A percentile compares a stretch with the other conserved stretches of the same genome.
These are phyloP conservation scores for Orthosia cruda DNA, from an alignment of 2,888 invertebrate genomes.

Conservation along the genomic window DNA sequence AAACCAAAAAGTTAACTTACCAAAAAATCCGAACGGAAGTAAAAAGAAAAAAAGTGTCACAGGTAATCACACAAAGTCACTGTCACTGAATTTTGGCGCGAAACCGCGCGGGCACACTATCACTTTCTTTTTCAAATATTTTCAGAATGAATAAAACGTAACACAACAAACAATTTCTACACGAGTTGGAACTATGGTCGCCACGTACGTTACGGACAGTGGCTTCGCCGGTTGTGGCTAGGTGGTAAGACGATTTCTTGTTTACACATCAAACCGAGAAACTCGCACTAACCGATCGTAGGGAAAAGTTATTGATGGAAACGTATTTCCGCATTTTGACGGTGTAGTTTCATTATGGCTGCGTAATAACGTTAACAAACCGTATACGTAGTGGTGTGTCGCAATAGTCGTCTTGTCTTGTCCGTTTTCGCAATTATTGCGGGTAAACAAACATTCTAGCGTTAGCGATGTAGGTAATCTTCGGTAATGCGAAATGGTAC, in stretches of 20 bases:
- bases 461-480: slow-evolving; percentile 39
- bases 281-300: slow-evolving; percentile 80
- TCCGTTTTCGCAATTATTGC: slow-evolving; percentile 79
- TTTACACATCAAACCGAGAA: slow-evolving; percentile 81
- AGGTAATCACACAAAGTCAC: slow-evolving; percentile 80
- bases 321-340: slow-evolving; percentile 82
- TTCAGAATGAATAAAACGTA: slow-evolving; percentile 42
- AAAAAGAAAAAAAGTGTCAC: slow-evolving; percentile 77
- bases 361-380: slow-evolving; percentile 80
- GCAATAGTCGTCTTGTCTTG: slow-evolving; percentile 79
- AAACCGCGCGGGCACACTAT: slow-evolving; percentile 71
- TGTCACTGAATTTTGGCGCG: slow-evolving; percentile 80
- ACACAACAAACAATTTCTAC: slow-evolving; percentile 56
- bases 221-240: slow-evolving; percentile 89
- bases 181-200: slow-evolving; percentile 71
- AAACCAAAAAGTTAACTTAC: slow-evolving; percentile 67
- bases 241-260: slow-evolving; percentile 84
- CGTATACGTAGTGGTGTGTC: slow-evolving; percentile 72
- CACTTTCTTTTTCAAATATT: slow-evolving; percentile 71
- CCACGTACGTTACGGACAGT: slow-evolving; percentile 87
- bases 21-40: slow-evolving; percentile 70
- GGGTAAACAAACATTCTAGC: slow-evolving; percentile 68
- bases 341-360: slow-evolving; percentile 80
- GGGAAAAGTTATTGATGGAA: slow-evolving; percentile 79
- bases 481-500: slow-evolving; percentile 28